These are phyloP conservation scores for Protosalanx chinensis DNA, from an alignment of 2,797 vertebrate genomes.

Conservation along the genomic window DNA sequence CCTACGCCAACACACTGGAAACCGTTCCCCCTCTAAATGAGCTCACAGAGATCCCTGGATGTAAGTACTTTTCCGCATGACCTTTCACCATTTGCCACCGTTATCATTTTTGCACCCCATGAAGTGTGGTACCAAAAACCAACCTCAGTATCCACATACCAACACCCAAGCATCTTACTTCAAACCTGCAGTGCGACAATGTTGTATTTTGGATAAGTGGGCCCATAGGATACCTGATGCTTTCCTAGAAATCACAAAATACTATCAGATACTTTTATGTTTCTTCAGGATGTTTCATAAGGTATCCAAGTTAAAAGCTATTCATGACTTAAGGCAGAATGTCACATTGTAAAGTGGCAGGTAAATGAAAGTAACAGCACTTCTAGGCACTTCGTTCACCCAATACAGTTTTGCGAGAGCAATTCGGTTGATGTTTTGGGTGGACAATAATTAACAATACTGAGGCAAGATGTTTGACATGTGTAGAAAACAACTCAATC, in stretches of 20 bases:
- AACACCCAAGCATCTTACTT: neutral
- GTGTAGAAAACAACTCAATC: neutral
- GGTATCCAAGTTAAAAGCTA: neutral
- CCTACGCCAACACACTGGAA: conserved; percentile 92
- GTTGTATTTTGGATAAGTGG: neutral
- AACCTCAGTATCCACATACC: neutral
- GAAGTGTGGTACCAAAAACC: neutral
- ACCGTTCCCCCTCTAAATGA: conserved; percentile 88
- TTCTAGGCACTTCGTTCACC: neutral
- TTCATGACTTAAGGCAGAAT: neutral
- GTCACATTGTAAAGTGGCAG: neutral
- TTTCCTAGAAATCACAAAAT: neutral
- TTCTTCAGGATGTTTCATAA: neutral
- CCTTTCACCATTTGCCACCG: neutral
- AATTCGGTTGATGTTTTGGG: neutral
- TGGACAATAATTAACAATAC: neutral
- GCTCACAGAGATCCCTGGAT: conserved; percentile 88
- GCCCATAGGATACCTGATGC: neutral
- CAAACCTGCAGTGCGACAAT: neutral
- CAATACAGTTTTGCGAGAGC: neutral
- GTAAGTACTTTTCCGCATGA: conserved; percentile 58
- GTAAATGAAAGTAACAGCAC: neutral
- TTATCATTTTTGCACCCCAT: neutral
- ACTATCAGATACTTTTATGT: neutral
- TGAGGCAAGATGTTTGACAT: neutral